phyloP scores from a whole-genome alignment of 2,888 invertebrate genomes.

The Melolontha melolontha region DNA sequence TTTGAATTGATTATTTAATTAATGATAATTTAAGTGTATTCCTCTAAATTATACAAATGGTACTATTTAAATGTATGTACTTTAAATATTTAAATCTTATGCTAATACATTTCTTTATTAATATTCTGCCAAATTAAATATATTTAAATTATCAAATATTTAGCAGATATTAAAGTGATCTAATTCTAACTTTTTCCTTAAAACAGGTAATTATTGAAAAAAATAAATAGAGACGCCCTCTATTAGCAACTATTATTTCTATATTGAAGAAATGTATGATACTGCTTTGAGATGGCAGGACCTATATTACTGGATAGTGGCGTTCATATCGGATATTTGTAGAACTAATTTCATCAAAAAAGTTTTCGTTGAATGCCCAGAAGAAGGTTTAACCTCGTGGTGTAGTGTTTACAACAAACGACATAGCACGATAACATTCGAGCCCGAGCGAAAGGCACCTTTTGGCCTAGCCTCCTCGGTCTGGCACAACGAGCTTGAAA shows the following conservation, averaged over 20 bases:
- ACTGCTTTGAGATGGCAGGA: not conserved
- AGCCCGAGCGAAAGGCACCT: slow-evolving; percentile 57
- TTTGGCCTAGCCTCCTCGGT: slow-evolving; percentile 56
- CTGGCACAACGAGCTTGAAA: slow-evolving; percentile 60
- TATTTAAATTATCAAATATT: too few relatives aligned
- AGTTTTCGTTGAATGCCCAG: slow-evolving; percentile 25
- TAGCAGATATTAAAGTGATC: too few relatives aligned
- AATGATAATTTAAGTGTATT: too few relatives aligned
- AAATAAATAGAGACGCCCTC: slow-evolving; percentile 1
- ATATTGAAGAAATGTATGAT: not conserved
- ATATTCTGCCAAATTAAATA: too few relatives aligned
- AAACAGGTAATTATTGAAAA: too few relatives aligned
- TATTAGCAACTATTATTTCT: not conserved
- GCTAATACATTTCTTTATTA: too few relatives aligned
- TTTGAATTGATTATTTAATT: too few relatives aligned
- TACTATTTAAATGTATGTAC: too few relatives aligned
- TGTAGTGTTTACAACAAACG: slow-evolving; percentile 47
- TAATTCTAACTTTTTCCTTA: too few relatives aligned
- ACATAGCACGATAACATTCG: slow-evolving; percentile 55
- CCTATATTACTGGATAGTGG: slow-evolving; percentile 1
- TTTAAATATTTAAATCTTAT: too few relatives aligned
- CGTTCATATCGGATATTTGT: slow-evolving; percentile 2
- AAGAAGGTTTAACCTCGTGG: slow-evolving; percentile 42
- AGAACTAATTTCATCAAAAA: slow-evolving; percentile 17
- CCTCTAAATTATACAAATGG: too few relatives aligned